Base-by-base conservation (phyloP, 2,888 invertebrate genomes). In the Thereva nobilitata region DNA sequence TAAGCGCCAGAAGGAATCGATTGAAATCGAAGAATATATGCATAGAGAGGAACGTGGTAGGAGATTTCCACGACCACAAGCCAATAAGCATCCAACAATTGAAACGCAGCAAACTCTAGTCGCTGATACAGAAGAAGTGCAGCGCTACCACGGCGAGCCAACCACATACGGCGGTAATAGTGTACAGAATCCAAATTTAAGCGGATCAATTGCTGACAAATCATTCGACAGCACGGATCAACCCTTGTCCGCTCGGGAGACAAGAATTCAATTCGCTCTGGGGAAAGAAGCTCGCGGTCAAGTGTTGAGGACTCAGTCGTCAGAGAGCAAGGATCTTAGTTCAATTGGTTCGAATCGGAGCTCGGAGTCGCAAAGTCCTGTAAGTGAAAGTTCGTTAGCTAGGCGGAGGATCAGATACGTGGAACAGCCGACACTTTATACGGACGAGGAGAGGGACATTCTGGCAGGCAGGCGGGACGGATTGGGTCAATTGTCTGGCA, bases 351-450 rank as follows among this genome's bases (percentile, higher is more conserved):
- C 73, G 10, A 71, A 69, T 45, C 71, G 68, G 59, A 78, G 78
- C 67, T 74, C 74, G 3, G 74, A 70, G 44, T 75, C 75, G 5
- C 73, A 71, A 35, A 75, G 72, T 65, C 72, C 70, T 9, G 34
- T 81, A 77, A 76, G 84, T 82, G 80, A 84, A 77, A 72, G 74
- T 2, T 78, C 75, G 10, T 4, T 64, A 7, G 64, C 68, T 70
- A 80, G 83, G 63, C 81, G 85, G 7, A 82, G 85, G 23, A 83
- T 85, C 66, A 82, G 82, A 50, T 86, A 85, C 74, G 84, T 85
- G 65, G 82, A 84, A 68, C 85, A 86, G 71, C 79, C 83, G 65
- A 83, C 84, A 1, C 78, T 83, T 23, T 82, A 81, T 72, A 74
- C 83, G 53, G 84, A 86, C 72, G 85, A 85, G 77, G 85, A 80